Percentiles rank a stretch among this genome's conserved stretches.
Evolutionary conservation across 2,888 invertebrate species (phyloP).

Genomic region (Stenurella melanura): DNA sequence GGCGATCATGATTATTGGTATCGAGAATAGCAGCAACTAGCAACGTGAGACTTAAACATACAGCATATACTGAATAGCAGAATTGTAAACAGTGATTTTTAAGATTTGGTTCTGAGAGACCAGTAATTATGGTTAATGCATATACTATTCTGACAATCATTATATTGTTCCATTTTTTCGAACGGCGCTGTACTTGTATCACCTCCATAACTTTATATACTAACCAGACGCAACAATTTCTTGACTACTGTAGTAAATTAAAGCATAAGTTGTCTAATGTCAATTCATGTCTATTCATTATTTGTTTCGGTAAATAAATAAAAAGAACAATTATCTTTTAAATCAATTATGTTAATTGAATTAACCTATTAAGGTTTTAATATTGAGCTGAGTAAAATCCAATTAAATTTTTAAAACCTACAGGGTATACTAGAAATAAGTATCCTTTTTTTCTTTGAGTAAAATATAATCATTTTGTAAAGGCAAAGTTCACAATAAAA

Average conservation of each 20-base stretch:
- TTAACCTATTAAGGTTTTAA: not conserved
- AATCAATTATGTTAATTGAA: not conserved
- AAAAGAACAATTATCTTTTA: not conserved
- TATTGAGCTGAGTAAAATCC: not conserved
- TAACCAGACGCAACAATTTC: not conserved
- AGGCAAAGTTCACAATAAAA: too few relatives aligned
- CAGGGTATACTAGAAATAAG: too few relatives aligned
- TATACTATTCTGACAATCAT: not conserved
- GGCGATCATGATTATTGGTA: not conserved
- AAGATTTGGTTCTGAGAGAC: not conserved
- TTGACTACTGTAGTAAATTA: not conserved
- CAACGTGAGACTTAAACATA: not conserved
- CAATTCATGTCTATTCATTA: too few relatives aligned
- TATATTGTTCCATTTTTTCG: not conserved
- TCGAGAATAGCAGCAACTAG: not conserved
- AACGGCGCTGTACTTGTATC: not conserved
- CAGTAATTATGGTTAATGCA: not conserved
- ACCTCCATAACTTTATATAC: not conserved
- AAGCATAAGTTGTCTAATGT: not conserved
- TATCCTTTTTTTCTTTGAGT: too few relatives aligned
- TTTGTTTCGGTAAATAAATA: not conserved
- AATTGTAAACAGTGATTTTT: not conserved
- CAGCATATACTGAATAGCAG: not conserved
- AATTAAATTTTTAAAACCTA: too few relatives aligned
- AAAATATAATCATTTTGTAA: too few relatives aligned